phyloP scores from a whole-genome alignment of 1,140 invertebrate species.

The Saccostrea glomerata region DNA sequence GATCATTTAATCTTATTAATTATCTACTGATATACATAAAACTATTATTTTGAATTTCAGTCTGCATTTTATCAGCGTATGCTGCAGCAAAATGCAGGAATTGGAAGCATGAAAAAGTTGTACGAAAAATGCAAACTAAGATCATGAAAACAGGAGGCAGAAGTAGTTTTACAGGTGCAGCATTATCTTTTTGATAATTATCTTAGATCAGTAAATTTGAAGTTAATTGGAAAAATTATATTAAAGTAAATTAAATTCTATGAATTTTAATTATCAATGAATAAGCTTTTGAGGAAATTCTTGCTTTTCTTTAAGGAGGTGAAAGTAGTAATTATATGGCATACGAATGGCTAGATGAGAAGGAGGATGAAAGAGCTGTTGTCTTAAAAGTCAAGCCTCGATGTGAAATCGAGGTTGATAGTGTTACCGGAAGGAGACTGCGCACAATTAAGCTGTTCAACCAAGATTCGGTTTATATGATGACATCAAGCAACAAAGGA shows the following conservation, averaged over 20 bases:
- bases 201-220: neutral
- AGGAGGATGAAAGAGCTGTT: conserved; percentile 47
- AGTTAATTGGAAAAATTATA: neutral
- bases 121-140: conserved; percentile 43
- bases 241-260: no score
- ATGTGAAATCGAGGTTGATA: conserved; percentile 49
- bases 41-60: conserved; percentile 32
- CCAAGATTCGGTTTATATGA: conserved; percentile 87
- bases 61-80: conserved; percentile 54
- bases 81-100: conserved; percentile 56
- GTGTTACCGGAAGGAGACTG: conserved; percentile 66
- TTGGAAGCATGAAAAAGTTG: conserved; percentile 52
- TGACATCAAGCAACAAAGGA: conserved; percentile 83
- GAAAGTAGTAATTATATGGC: conserved; percentile 41
- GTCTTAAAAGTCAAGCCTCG: conserved; percentile 49
- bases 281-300: neutral
- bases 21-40: no score
- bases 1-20: neutral
- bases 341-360: conserved; percentile 53
- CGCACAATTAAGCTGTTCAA: conserved; percentile 83
- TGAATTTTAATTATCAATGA: no score
- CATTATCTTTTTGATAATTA: neutral
- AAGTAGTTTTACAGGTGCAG: neutral
- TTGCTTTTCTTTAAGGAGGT: conserved; percentile 1
- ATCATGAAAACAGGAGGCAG: neutral